Evolutionary conservation across 2,113 vertebrate genomes (phyloP).

Genomic region (Calidris pugnax): DNA sequence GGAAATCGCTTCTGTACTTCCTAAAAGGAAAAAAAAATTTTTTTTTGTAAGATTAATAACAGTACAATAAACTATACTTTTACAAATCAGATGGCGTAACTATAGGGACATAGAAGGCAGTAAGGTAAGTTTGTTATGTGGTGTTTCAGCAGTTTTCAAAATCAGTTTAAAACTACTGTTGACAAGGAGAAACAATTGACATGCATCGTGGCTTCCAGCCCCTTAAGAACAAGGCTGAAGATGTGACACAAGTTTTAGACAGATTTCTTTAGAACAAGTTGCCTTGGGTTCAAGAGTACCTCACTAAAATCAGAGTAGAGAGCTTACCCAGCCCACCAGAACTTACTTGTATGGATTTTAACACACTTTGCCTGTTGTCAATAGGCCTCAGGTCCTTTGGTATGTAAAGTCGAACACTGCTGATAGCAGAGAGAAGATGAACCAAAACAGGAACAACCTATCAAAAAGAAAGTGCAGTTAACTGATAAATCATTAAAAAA

Average conservation of each 20-base stretch:
- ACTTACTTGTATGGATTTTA: slow-evolving; percentile 92
- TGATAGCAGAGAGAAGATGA: slow-evolving; percentile 91
- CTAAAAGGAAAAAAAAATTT: slow-evolving; percentile 60
- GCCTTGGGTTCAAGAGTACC: not conserved
- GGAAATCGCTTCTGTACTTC: slow-evolving; percentile 97
- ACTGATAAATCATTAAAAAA: not conserved
- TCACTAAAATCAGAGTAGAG: not conserved
- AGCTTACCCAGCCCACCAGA: not conserved
- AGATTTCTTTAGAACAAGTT: not conserved
- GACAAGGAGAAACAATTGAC: not conserved
- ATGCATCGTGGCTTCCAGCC: not conserved
- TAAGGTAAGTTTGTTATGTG: not conserved
- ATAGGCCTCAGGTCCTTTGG: slow-evolving; percentile 91
- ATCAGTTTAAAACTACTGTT: not conserved
- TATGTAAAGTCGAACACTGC: slow-evolving; percentile 94
- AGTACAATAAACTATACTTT: not conserved
- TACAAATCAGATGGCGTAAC: not conserved
- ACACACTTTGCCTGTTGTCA: slow-evolving; percentile 94
- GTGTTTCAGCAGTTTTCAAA: not conserved
- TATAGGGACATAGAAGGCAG: not conserved
- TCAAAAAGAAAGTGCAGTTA: not conserved
- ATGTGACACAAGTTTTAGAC: not conserved
- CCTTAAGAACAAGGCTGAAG: not conserved
- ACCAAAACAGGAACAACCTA: slow-evolving; percentile 96
- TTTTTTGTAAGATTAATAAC: not conserved